Conservation (phyloP, 1,140 invertebrate species). For the Lanistes nyassanus region DNA sequence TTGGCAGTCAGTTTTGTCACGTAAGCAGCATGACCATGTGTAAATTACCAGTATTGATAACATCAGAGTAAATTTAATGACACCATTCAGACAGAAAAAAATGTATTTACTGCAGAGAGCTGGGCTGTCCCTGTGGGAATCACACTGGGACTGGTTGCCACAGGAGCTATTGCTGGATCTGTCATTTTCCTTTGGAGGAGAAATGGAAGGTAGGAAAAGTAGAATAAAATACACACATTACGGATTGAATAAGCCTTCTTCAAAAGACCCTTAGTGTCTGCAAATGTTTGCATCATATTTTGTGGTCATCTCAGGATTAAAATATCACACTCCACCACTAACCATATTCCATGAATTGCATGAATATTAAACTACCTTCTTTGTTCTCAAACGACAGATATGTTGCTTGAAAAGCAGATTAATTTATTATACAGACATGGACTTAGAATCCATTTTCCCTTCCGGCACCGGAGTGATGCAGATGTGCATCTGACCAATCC, state of each 20-base stretch:
- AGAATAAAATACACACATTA: too few relatives aligned
- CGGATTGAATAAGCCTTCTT: too few relatives aligned
- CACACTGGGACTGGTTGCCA: slow-evolving; percentile 19
- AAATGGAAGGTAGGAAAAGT: slow-evolving; percentile 26
- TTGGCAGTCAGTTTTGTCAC: too few relatives aligned
- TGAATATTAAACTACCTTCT: too few relatives aligned
- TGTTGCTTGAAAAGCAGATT: background rate
- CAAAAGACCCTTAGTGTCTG: too few relatives aligned
- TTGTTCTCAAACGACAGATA: too few relatives aligned
- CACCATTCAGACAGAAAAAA: too few relatives aligned
- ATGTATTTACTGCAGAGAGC: background rate
- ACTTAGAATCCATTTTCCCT: slow-evolving; percentile 21
- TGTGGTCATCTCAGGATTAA: too few relatives aligned
- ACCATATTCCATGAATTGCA: background rate
- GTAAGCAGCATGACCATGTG: background rate
- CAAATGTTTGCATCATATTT: too few relatives aligned
- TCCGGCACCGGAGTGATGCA: background rate
- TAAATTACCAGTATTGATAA: background rate
- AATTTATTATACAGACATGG: slow-evolving; percentile 1
- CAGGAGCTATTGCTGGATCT: slow-evolving; percentile 14
- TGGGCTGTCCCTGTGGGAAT: slow-evolving; percentile 32
- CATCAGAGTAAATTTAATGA: too few relatives aligned
- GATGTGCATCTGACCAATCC: slow-evolving; percentile 28
- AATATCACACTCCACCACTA: too few relatives aligned
- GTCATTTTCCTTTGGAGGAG: slow-evolving; percentile 23